Conservation (phyloP, 2,888 invertebrate species). For the Rhamnusium bicolor region DNA sequence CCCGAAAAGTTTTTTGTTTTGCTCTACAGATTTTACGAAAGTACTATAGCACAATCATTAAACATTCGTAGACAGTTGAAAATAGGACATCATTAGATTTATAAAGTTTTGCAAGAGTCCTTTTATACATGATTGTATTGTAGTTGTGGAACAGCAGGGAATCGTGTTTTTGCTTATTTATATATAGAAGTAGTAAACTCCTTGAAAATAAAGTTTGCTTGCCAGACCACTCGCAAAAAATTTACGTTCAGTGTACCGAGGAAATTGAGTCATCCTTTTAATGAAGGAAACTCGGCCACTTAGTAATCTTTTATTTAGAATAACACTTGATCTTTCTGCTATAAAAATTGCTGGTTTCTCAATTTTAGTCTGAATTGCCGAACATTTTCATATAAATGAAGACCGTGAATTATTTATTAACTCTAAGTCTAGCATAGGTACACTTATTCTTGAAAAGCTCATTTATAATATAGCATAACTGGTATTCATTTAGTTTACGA, state of each 20-base stretch:
- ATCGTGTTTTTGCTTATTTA: constrained; percentile 23
- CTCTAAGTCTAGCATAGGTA: too few species aligned
- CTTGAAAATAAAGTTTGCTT: constrained; percentile 18
- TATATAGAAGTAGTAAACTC: constrained; percentile 15
- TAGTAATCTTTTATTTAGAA: constrained; percentile 44
- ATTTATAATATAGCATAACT: too few species aligned
- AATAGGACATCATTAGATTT: neutral
- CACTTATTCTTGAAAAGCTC: too few species aligned
- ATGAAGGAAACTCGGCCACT: constrained; percentile 25
- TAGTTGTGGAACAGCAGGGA: neutral
- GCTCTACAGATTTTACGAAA: neutral
- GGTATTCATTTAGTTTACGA: too few species aligned
- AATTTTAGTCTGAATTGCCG: neutral
- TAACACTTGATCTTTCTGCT: constrained; percentile 39
- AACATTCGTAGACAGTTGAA: neutral
- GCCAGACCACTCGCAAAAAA: constrained; percentile 11
- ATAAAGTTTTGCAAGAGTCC: neutral
- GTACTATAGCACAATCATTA: neutral
- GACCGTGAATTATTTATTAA: neutral
- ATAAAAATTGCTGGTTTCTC: constrained; percentile 37
- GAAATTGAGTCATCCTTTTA: constrained; percentile 35
- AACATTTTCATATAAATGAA: constrained; percentile 1
- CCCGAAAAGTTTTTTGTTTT: too few species aligned
- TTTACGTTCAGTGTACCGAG: constrained; percentile 1
- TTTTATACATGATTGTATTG: neutral